A percentile compares a stretch with the other conserved stretches of the same genome.
Conservation (phyloP, 2,113 vertebrate genomes). For the Rhabdomys dilectus region DNA sequence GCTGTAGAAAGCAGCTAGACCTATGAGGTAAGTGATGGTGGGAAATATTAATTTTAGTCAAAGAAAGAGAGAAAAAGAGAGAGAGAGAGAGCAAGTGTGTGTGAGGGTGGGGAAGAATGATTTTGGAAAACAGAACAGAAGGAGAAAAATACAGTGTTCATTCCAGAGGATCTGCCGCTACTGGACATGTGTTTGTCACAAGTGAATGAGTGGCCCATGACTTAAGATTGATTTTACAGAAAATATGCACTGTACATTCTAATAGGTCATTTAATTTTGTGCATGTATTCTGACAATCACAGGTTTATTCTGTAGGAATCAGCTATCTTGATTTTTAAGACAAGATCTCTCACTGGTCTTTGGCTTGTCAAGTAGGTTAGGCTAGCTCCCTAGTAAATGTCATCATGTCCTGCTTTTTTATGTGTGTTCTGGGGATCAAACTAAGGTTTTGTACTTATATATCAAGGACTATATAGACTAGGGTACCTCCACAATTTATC, state of each 20-base stretch:
- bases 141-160: neutral
- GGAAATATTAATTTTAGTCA: neutral
- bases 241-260: neutral
- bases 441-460: neutral
- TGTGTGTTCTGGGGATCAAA: neutral
- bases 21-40: neutral
- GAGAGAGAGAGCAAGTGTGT: neutral
- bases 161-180: neutral
- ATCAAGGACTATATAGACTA: neutral
- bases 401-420: neutral
- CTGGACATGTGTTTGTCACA: too few relatives aligned
- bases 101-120: too few relatives aligned
- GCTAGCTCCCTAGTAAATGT: neutral
- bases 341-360: neutral
- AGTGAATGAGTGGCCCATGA: neutral
- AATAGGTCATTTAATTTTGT: neutral
- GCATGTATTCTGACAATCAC: neutral
- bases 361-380: neutral
- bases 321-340: neutral
- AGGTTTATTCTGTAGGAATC: neutral
- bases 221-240: neutral
- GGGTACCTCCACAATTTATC: neutral
- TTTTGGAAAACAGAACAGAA: neutral
- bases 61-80: neutral
- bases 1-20: neutral